Evolutionary conservation across 2,113 vertebrate genomes (phyloP).

Genomic region (Heptranchias perlo): DNA sequence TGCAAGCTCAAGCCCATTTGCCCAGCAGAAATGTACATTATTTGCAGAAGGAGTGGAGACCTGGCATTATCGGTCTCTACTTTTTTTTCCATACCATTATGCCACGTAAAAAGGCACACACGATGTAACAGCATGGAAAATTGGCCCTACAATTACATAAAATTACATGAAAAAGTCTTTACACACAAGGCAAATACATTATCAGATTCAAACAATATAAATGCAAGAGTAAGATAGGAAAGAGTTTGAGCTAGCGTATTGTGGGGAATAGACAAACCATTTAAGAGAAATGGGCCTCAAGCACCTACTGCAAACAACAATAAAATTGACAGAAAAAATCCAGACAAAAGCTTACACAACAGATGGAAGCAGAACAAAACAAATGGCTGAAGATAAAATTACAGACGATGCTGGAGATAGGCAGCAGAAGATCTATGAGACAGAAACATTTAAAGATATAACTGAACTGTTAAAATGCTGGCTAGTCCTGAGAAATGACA

Average conservation of each 20-base stretch:
- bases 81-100: not conserved
- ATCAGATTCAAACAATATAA: not conserved
- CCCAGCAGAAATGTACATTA: not conserved
- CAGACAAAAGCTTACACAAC: not conserved
- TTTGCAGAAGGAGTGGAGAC: not conserved
- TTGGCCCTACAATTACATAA: not conserved
- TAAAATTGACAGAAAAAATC: not conserved
- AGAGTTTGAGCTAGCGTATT: not conserved
- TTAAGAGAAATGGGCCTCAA: not conserved
- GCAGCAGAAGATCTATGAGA: too few species aligned
- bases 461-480: too few species aligned
- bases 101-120: not conserved
- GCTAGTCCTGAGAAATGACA: too few species aligned
- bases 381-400: not conserved
- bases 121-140: not conserved
- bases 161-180: not conserved
- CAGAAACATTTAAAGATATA: too few species aligned
- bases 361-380: not conserved
- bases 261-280: not conserved
- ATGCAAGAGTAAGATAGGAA: not conserved
- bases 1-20: not conserved
- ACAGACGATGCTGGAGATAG: too few species aligned
- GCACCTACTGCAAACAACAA: not conserved
- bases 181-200: not conserved
- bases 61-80: not conserved